Base-by-base conservation (phyloP, 1,140 invertebrate species). In the Drosophila takahashii region DNA sequence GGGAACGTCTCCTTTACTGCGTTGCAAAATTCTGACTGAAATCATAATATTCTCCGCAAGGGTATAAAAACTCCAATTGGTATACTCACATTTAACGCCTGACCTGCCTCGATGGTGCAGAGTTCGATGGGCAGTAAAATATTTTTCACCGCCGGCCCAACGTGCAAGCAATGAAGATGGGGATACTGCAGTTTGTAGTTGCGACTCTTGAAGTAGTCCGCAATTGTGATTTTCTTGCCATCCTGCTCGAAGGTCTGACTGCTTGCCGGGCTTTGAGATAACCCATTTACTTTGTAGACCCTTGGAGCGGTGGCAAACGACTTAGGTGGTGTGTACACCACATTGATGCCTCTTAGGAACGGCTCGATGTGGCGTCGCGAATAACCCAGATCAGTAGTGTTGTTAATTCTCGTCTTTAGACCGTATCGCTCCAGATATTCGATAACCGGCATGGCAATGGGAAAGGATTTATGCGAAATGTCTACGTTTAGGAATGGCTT, bases 401-500 rank as follows among this genome's bases (percentile, higher is more conserved):
- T 6, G 11, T 16, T 48, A 3, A 58, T 57, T 10, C 8, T 51
- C 18, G 18, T 0, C n/a, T 11, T 27, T 0, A 70, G 18, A 39
- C 66, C 44, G 45, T 45, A 70, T 2, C 29, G 15, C 47, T 57
- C 51, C 3, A 91, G 92, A 72, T 91, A 89, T 4, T 94, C 83
- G 7, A 94, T 54, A 22, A 95, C 65, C 0, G 54, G 26, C 75
- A 94, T 92, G 2, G 83, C 36, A n/a, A 76, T 93, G 0, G 95
- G 95, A 74, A 96, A 96, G 6, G 94, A 95, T 87, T 95, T 96
- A 79, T 96, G 95, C 0, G 94, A 94, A 42, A 96, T 95, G 92
- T 97, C 96, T 34, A 97, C 93, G 91, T 97, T 97, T 3, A 97
- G 90, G 29, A 81, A 87, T 0, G 96, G 94, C 70, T 93, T 94